Percentiles rank a stretch among this genome's conserved stretches.
Evolutionary conservation across 2,888 invertebrate species (phyloP).

Genomic region (Scrobipalpa costella): DNA sequence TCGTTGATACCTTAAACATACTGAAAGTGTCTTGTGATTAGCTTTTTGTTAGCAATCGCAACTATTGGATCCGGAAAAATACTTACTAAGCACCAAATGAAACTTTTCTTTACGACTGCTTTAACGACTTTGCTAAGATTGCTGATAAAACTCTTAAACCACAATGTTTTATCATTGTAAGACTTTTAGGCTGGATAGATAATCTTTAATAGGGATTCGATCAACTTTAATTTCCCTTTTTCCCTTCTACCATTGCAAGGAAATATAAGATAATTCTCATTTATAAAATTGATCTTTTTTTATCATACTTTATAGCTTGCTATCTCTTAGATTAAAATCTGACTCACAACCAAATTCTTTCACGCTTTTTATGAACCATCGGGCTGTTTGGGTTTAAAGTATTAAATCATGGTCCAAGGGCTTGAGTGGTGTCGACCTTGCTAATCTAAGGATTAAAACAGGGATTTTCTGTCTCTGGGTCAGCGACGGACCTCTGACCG

Average conservation of each 20-base stretch:
- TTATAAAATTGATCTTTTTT: too few relatives aligned
- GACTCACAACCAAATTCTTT: too few relatives aligned
- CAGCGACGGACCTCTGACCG: not conserved
- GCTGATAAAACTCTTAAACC: constrained; percentile 63
- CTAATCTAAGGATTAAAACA: constrained; percentile 1
- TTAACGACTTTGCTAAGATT: constrained; percentile 64
- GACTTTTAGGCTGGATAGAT: not conserved
- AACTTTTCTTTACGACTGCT: constrained; percentile 66
- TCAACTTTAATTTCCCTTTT: not conserved
- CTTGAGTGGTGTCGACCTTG: not conserved
- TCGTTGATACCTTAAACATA: too few relatives aligned
- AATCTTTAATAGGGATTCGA: not conserved
- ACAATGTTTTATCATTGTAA: constrained; percentile 58
- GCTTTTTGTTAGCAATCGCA: too few relatives aligned
- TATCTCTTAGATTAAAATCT: too few relatives aligned
- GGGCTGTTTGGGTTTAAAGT: not conserved
- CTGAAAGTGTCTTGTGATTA: too few relatives aligned
- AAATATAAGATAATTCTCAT: too few relatives aligned
- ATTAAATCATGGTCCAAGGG: not conserved
- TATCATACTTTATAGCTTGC: too few relatives aligned
- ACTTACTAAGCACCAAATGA: constrained; percentile 55
- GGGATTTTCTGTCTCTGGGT: not conserved
- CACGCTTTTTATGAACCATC: too few relatives aligned
- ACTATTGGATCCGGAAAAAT: constrained; percentile 39
- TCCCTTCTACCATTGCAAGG: too few relatives aligned